A percentile compares a stretch with the other conserved stretches of the same genome.
Conservation (phyloP, 2,888 invertebrate species). For the Allolobophora icterica region DNA sequence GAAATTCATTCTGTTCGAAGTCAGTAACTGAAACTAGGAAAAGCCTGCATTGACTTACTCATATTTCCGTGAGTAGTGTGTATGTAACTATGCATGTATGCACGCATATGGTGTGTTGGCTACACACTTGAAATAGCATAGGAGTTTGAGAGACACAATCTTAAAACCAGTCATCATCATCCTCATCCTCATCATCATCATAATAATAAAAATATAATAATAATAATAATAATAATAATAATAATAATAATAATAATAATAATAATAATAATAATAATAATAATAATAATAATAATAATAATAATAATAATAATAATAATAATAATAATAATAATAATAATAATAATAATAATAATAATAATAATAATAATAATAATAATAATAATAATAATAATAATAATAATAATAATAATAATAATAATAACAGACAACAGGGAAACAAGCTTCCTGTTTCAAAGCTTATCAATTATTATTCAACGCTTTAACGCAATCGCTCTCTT, state of each 20-base stretch:
- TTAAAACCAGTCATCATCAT: neutral
- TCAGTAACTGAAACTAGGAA: no score
- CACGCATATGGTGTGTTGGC: no score
- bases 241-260: neutral
- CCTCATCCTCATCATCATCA: neutral
- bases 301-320: neutral
- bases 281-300: neutral
- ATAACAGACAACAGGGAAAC: no score
- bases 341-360: neutral
- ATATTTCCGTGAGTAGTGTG: no score
- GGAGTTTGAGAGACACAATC: neutral
- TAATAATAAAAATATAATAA: neutral
- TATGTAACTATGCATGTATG: no score
- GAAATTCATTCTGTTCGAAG: no score
- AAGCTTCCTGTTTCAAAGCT: no score
- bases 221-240: conserved; percentile 1
- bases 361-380: neutral
- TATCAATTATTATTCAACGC: no score
- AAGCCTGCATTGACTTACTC: no score
- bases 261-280: neutral
- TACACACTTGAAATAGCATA: no score
- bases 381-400: neutral
- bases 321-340: neutral
- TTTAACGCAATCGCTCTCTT: no score
- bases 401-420: neutral